These are phyloP conservation scores for Trichopoda pennipes DNA, from an alignment of 2,888 invertebrate species.

Conservation along the genomic window DNA sequence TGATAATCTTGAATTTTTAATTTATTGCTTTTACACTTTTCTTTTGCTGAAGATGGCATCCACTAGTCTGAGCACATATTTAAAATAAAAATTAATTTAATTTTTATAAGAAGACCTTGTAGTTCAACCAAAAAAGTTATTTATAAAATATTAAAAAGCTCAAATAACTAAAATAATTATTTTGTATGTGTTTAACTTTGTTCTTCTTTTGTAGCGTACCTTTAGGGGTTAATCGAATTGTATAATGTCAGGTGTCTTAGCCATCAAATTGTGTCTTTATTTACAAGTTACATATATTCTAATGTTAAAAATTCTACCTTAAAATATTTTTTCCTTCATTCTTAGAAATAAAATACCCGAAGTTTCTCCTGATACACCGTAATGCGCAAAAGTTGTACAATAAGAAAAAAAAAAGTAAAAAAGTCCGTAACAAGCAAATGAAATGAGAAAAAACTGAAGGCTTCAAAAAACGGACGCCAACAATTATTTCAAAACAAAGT, in stretches of 20 bases:
- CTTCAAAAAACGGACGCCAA: constrained; percentile 58
- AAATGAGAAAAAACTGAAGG: constrained; percentile 18
- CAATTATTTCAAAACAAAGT: constrained; percentile 58
- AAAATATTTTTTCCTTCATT: constrained; percentile 16
- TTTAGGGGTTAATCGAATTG: constrained; percentile 25
- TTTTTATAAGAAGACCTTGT: too few species aligned
- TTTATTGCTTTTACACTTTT: too few species aligned
- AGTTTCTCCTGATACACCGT: constrained; percentile 15
- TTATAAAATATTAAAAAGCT: too few species aligned
- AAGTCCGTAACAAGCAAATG: not conserved
- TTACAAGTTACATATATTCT: constrained; percentile 42
- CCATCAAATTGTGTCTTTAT: constrained; percentile 43
- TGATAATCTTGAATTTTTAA: too few species aligned
- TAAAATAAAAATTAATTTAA: too few species aligned
- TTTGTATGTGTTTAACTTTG: not conserved
- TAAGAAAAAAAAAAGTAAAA: not conserved
- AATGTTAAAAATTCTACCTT: constrained; percentile 36
- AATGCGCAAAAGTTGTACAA: constrained; percentile 27
- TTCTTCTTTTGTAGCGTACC: not conserved
- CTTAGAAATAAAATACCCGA: constrained; percentile 34
- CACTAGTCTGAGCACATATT: too few species aligned
- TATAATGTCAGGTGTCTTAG: constrained; percentile 36
- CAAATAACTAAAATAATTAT: too few species aligned
- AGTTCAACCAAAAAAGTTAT: too few species aligned
- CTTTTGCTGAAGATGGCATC: too few species aligned